Evolutionary conservation across 64 coral and sea anemone species (phyloP).

Genomic region (Actinia tenebrosa): DNA sequence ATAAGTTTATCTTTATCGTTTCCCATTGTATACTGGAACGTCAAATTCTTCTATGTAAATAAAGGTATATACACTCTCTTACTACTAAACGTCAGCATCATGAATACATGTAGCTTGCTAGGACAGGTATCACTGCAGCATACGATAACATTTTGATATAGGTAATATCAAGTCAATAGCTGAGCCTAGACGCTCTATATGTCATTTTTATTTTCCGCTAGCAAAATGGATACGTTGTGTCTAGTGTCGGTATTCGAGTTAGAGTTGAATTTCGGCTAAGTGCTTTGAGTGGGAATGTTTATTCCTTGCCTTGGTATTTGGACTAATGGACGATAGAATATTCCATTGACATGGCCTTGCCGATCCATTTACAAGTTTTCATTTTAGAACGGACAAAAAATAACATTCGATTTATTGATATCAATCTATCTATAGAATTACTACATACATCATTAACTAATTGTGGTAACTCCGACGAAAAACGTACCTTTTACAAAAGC

Average conservation of each 20-base stretch:
- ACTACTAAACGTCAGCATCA: no score
- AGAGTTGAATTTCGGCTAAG: background rate
- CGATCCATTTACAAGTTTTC: background rate
- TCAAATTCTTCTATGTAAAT: no score
- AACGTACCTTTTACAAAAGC: background rate
- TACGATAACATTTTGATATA: background rate
- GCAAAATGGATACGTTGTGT: background rate
- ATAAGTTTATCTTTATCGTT: no score
- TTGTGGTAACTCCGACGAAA: no score
- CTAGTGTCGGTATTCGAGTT: background rate
- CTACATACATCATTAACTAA: background rate
- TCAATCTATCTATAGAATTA: background rate
- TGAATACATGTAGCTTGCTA: no score
- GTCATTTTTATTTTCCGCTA: background rate
- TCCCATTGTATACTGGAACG: background rate
- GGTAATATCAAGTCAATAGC: background rate
- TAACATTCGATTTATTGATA: no score
- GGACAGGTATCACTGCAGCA: no score
- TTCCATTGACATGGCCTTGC: background rate
- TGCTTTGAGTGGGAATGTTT: conserved; percentile 5
- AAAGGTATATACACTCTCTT: no score
- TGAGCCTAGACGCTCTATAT: background rate
- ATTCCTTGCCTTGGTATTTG: background rate
- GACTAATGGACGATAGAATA: background rate
- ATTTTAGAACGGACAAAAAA: no score